Percentiles rank a stretch among this genome's conserved stretches.
phyloP scores from a whole-genome alignment of 2,113 vertebrate species.

The Oncorhynchus mykiss region DNA sequence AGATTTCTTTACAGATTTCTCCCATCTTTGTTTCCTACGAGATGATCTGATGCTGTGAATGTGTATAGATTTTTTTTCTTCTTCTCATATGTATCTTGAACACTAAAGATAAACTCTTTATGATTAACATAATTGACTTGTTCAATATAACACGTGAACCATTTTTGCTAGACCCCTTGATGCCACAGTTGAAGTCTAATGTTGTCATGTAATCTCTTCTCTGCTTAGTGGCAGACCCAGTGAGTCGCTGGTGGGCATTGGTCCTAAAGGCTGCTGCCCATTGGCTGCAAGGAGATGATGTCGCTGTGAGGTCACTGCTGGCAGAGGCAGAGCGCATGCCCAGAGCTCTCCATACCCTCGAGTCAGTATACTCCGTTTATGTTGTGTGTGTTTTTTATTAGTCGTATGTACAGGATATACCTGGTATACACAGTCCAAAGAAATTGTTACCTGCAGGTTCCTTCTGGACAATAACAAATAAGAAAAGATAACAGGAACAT shows the following conservation, averaged over 20 bases:
- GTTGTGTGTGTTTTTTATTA: neutral
- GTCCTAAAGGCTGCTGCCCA: constrained; percentile 82
- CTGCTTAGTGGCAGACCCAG: constrained; percentile 81
- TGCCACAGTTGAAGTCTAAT: neutral
- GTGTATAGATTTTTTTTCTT: neutral
- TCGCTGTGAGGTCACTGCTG: constrained; percentile 77
- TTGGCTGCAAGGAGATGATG: constrained; percentile 92
- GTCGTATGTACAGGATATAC: too few relatives aligned
- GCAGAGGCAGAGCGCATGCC: constrained; percentile 89
- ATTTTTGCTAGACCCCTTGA: neutral
- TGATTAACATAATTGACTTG: neutral
- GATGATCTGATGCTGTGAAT: neutral
- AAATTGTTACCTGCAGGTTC: too few relatives aligned
- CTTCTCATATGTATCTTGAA: neutral
- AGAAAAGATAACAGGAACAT: too few relatives aligned
- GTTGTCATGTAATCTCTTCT: neutral
- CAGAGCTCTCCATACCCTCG: constrained; percentile 84
- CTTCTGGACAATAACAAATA: too few relatives aligned
- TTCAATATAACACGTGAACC: neutral
- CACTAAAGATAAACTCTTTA: neutral
- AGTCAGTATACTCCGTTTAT: constrained; percentile 75
- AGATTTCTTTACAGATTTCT: neutral
- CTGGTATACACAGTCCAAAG: too few relatives aligned
- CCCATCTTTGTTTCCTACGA: neutral
- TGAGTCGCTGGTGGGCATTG: constrained; percentile 94